Conservation (phyloP, 2,888 invertebrate species). For the Cheilosia pagana region DNA sequence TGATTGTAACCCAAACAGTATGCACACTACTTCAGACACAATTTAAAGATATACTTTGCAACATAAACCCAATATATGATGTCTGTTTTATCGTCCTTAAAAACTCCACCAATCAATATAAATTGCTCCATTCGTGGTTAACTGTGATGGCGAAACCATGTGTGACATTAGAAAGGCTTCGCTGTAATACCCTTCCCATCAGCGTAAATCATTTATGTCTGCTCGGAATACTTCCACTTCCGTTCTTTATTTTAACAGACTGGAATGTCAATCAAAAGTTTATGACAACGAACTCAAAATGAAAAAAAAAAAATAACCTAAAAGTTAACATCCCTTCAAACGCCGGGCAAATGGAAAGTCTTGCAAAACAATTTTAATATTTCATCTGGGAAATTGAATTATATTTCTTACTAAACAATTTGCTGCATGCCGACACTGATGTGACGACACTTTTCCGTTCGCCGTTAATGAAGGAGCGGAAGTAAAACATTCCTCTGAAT, state of each 20-base stretch:
- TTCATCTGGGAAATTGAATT: conserved; percentile 80
- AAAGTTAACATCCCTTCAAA: conserved; percentile 10
- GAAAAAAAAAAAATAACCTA: conserved; percentile 12
- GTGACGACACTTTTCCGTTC: conserved; percentile 28
- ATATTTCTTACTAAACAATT: conserved; percentile 69
- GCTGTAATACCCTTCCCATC: conserved; percentile 4
- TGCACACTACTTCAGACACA: no score
- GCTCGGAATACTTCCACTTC: conserved; percentile 29
- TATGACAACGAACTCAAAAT: conserved; percentile 28
- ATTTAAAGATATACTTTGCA: no score
- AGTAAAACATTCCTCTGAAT: conserved; percentile 29
- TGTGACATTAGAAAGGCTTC: no score
- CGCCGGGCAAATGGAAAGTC: conserved; percentile 40
- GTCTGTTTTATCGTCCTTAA: no score
- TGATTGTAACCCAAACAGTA: no score
- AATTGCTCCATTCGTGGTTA: no score
- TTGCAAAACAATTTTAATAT: conserved; percentile 78
- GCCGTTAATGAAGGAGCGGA: conserved; percentile 1
- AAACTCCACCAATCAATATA: no score
- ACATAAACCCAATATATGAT: no score
- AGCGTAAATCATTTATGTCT: conserved; percentile 56
- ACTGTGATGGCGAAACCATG: no score
- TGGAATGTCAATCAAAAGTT: conserved; percentile 67
- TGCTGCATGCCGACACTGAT: conserved; percentile 19
- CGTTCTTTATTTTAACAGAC: conserved; percentile 30